Percentiles rank a stretch among this genome's conserved stretches.
phyloP scores from a whole-genome alignment of 2,113 vertebrate genomes.

The Rhynchopsitta pachyrhyncha region DNA sequence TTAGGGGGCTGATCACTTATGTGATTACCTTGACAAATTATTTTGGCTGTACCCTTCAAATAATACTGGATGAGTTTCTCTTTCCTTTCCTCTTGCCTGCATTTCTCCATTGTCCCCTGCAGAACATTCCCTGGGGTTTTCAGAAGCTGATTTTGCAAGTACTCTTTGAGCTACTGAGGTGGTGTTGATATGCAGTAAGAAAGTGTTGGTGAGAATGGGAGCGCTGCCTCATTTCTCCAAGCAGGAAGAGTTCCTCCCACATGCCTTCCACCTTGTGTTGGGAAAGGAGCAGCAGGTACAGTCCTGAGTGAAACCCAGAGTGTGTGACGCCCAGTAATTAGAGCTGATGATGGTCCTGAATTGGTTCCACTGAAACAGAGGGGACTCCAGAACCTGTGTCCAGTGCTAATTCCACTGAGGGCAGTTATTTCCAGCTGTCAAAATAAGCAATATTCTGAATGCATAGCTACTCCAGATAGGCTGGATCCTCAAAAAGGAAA shows the following conservation, averaged over 20 bases:
- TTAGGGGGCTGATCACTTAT: accelerated
- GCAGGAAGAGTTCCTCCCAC: background rate
- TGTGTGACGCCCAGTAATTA: background rate
- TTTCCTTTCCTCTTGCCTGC: background rate
- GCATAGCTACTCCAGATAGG: background rate
- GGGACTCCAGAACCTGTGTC: background rate
- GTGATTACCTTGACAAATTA: background rate
- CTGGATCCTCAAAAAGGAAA: background rate
- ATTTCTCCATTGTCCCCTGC: background rate
- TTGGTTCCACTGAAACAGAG: background rate
- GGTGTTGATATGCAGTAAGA: background rate
- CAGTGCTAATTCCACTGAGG: background rate
- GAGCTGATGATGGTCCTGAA: background rate
- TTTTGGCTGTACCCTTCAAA: background rate
- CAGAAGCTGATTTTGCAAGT: background rate
- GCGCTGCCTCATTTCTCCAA: background rate
- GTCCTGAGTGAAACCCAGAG: background rate
- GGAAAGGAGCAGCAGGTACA: background rate
- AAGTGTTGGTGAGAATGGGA: background rate
- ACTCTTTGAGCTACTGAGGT: background rate
- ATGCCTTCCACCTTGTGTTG: background rate
- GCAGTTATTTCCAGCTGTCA: background rate
- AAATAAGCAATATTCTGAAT: background rate
- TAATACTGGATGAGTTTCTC: background rate
- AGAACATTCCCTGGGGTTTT: background rate